Conservation (phyloP, 1,140 invertebrate genomes). For the Bombus terrestris region DNA sequence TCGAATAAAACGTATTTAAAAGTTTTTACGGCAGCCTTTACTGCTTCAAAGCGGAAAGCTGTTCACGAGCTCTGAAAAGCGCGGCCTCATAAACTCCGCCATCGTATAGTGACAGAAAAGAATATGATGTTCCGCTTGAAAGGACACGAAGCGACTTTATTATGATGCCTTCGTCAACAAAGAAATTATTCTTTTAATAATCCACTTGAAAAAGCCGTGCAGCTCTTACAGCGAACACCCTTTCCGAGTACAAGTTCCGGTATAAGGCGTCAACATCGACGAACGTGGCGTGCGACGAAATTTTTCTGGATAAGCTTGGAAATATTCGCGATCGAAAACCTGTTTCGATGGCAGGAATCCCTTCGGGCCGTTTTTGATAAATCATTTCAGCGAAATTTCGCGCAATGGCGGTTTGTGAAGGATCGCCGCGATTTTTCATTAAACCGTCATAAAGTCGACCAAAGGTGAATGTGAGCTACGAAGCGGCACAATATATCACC, state of each 20-base stretch:
- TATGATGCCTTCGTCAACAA: not conserved
- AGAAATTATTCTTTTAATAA: slow-evolving; percentile 1
- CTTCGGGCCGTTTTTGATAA: not conserved
- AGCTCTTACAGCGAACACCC: not conserved
- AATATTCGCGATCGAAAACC: not conserved
- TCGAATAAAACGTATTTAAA: slow-evolving; percentile 30
- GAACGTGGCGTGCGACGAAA: not conserved
- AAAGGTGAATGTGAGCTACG: not conserved
- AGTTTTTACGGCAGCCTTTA: slow-evolving; percentile 12
- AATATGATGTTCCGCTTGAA: not conserved
- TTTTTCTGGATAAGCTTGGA: not conserved
- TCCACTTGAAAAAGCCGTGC: too few species aligned
- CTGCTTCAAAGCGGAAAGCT: not conserved
- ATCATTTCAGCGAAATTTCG: not conserved
- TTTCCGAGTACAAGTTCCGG: not conserved
- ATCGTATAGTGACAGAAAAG: not conserved
- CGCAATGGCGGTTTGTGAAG: not conserved
- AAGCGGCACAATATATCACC: not conserved
- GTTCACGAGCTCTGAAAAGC: not conserved
- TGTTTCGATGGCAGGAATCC: not conserved
- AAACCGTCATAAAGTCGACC: not conserved
- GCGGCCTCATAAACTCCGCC: not conserved
- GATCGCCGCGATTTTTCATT: slow-evolving; percentile 20
- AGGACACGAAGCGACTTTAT: not conserved
- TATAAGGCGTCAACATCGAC: too few species aligned